Base-by-base conservation (phyloP, 2,888 invertebrate genomes). In the Gnatocerus cornutus region DNA sequence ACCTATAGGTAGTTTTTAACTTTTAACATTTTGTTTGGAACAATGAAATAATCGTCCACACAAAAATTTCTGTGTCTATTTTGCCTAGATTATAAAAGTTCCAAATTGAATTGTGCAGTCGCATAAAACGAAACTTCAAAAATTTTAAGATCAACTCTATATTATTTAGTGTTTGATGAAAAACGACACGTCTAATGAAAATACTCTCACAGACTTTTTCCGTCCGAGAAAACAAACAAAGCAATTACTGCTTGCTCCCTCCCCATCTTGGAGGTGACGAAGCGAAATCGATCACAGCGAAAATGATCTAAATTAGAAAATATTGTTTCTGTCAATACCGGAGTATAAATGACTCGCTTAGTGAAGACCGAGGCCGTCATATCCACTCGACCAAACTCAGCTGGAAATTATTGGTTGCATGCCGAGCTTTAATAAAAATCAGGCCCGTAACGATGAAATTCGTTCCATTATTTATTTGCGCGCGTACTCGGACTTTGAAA, bases 341-440 rank as follows among this genome's bases (percentile, higher is more conserved):
- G 64, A 53, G 45, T 53, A 55, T 64, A 64, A 53, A 64, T 64
- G 64, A 62, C 62, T 62, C 41, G 64, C 21, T 53, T 52, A 53
- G 53, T 29, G 29, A 52, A 63, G 59, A 48, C 46, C 58, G 52
- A 63, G 63, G 52, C 52, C 63, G 63, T 52, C 62, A 52, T 64
- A 55, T 64, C 64, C 68, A 62, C 56, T 41, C 55, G 56, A 68
- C 68, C 56, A 59, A 68, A 45, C 68, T 56, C 68, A 68, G 67
- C 68, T 62, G 68, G 68, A 68, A 68, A 68, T 62, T 61, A 59
- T 68, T 53, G 52, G 61, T 61, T 68, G 61, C 61, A 61, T 61
- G 67, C 45, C 53, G 53, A 37, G 67, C 67, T 68, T 61, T 59
- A 59, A 59, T 61, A 61, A 68, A 68, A 53, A 37, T 59, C 67